Conservation (phyloP, 1,140 invertebrate species). For the Artemia franciscana region DNA sequence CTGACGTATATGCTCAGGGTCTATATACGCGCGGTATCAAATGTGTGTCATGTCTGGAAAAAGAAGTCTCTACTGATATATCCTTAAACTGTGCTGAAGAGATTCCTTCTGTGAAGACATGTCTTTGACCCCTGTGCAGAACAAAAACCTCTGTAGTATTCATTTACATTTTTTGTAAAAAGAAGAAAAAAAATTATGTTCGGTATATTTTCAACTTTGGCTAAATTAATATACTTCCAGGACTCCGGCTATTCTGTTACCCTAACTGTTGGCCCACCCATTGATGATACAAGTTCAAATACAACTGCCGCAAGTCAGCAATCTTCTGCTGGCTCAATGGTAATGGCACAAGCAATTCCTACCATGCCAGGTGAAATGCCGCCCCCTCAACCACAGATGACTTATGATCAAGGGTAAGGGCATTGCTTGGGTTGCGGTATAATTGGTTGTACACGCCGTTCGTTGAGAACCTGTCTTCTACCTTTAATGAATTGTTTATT, state of each 20-base stretch:
- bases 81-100: no score
- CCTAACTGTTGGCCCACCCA: conserved; percentile 53
- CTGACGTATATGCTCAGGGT: no score
- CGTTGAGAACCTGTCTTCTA: not conserved
- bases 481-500: no score
- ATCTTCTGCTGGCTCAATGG: conserved; percentile 23
- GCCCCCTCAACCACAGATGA: not conserved
- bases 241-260: conserved; percentile 76
- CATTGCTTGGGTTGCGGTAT: not conserved
- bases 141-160: no score
- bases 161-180: no score
- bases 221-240: conserved; percentile 39
- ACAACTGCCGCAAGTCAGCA: conserved; percentile 11
- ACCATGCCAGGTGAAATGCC: conserved; percentile 1
- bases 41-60: no score
- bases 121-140: no score
- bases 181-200: no score
- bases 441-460: not conserved
- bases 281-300: conserved; percentile 19
- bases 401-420: not conserved
- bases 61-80: no score
- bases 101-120: no score
- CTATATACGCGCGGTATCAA: no score
- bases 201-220: no score
- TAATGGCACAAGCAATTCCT: conserved; percentile 22